Evolutionary conservation across 2,888 invertebrate genomes (phyloP).

Genomic region (Eudemis profundana): DNA sequence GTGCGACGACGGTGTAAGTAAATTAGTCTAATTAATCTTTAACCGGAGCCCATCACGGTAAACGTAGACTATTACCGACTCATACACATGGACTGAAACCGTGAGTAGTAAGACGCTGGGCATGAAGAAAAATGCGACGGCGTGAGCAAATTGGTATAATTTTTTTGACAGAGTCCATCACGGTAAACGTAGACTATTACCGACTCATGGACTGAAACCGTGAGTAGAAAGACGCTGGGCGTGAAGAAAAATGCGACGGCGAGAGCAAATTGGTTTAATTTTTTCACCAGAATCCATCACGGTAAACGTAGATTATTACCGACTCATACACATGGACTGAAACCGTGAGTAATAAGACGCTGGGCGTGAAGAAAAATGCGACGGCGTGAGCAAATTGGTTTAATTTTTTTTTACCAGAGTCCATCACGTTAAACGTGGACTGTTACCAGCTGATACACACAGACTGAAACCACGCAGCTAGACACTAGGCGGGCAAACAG

Average conservation of each 20-base stretch:
- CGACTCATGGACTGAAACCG: too few species aligned
- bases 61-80: too few species aligned
- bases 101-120: too few species aligned
- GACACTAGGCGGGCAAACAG: constrained; percentile 28
- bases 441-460: constrained; percentile 13
- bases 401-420: constrained; percentile 42
- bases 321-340: background rate
- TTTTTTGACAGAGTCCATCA: too few species aligned
- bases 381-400: constrained; percentile 35
- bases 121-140: constrained; percentile 38
- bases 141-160: constrained; percentile 39
- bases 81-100: too few species aligned
- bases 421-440: constrained; percentile 39
- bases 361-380: constrained; percentile 37
- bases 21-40: too few species aligned
- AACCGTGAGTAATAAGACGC: background rate
- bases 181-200: too few species aligned
- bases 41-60: too few species aligned
- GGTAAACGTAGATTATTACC: constrained; percentile 34
- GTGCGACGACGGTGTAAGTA: too few species aligned
- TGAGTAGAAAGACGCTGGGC: background rate
- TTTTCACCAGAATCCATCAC: constrained; percentile 41
- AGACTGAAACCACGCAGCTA: background rate
- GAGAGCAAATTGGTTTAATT: constrained; percentile 39
- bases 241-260: constrained; percentile 38